Conservation (phyloP, 2,888 invertebrate species). For the Epirrhoe tristata region DNA sequence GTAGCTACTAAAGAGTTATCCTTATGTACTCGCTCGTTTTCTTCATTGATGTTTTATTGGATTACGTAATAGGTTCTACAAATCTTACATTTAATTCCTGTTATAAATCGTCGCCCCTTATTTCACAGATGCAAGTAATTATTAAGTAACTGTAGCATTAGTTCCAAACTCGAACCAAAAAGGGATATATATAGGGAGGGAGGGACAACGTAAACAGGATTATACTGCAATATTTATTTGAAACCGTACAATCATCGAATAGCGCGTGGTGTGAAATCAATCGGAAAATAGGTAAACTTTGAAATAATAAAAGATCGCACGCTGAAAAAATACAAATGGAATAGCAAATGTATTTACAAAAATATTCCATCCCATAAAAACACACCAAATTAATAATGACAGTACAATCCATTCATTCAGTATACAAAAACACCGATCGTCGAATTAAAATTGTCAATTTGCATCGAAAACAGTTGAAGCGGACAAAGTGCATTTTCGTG, state of each 20-base stretch:
- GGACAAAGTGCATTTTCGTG: slow-evolving; percentile 38
- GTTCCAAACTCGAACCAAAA: too few species aligned
- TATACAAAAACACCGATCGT: slow-evolving; percentile 23
- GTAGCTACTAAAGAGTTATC: slow-evolving; percentile 3
- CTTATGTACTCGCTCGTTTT: slow-evolving; percentile 4
- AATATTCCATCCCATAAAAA: slow-evolving; percentile 16
- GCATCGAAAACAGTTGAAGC: slow-evolving; percentile 34
- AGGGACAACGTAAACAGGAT: too few species aligned
- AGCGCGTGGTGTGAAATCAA: neutral
- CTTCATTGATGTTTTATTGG: neutral
- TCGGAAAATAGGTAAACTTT: neutral
- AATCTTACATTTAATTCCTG: too few species aligned
- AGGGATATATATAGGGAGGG: too few species aligned
- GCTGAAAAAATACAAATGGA: slow-evolving; percentile 13
- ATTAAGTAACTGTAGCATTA: too few species aligned
- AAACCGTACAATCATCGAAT: neutral
- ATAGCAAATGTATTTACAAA: slow-evolving; percentile 16
- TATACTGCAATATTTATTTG: too few species aligned
- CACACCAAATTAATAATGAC: slow-evolving; percentile 23
- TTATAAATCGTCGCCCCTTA: too few species aligned
- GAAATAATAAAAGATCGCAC: slow-evolving; percentile 8
- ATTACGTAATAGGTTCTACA: neutral
- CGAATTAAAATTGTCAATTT: slow-evolving; percentile 39
- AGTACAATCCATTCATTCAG: slow-evolving; percentile 19
- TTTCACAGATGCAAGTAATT: too few species aligned